Base-by-base conservation (phyloP, 2,888 invertebrate genomes). In the Stenchaetothrips biformis region DNA sequence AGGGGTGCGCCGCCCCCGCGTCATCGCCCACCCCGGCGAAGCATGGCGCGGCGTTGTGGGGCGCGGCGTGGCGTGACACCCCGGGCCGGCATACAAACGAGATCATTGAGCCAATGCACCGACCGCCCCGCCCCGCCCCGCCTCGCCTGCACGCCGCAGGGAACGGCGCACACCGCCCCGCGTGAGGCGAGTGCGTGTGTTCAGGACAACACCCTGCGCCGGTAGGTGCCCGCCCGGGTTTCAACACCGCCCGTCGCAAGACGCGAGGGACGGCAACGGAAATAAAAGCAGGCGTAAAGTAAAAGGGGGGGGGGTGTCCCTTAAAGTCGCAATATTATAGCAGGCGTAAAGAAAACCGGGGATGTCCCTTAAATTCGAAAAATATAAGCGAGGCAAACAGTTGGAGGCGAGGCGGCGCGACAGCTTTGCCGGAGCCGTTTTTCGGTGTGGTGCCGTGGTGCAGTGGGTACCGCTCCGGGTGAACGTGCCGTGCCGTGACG, bases 41-140 rank as follows among this genome's bases (percentile, higher is more conserved):
- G 37, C 37, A 4, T 37, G 37, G 37, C 37, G 37, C 2, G 37
- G 37, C 37, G 37, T 37, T 1, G 37, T 4, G 37, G 37, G 37
- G 37, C 37, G 37, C 4, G 37, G 37, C 4, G 37, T 37, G 37
- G 37, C 67, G 21, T 74, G 67, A 74, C 67, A 74, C 25, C 67
- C 59, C 67, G 21, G 21, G 21, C 21, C 25, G 67, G 67, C 67
- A 74, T 74, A 74, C 67, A 74, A 74, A 74, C 67, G 67, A 74
- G 67, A 21, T 74, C 67, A 74, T 74, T 74, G 59, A 59, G 16
- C 59, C 59, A 59, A 59, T 59, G 59, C 37, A 37, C 37, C 37
- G 37, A 13, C 59, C 18, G 59, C 59, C 59, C 59, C 18, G 59
- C 59, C 18, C 59, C 18, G 59, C 59, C 53, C 16, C 13, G 53